phyloP scores from a whole-genome alignment of 1,140 invertebrate genomes.

The Tenebrio molitor region DNA sequence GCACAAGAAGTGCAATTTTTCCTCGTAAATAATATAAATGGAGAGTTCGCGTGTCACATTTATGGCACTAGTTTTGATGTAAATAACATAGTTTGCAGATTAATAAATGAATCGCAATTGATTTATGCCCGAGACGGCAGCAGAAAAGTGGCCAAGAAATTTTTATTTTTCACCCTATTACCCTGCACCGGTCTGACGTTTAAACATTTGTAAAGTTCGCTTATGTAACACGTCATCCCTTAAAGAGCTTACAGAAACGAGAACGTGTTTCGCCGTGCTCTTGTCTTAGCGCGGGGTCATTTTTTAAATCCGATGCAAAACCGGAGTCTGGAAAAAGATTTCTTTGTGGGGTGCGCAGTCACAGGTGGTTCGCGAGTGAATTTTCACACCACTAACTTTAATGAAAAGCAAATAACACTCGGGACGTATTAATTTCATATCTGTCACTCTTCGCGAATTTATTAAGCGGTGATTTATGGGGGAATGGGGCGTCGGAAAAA shows the following conservation, averaged over 20 bases:
- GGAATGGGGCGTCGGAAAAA: background rate
- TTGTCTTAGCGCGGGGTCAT: constrained; percentile 24
- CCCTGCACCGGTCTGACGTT: constrained; percentile 18
- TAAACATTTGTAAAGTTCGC: constrained; percentile 38
- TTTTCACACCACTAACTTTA: constrained; percentile 6
- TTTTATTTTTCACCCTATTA: constrained; percentile 34
- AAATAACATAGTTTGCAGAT: constrained; percentile 31
- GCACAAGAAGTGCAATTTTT: constrained; percentile 23
- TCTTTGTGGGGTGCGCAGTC: background rate
- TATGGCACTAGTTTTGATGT: constrained; percentile 22
- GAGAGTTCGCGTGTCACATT: constrained; percentile 15
- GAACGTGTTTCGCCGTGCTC: constrained; percentile 20
- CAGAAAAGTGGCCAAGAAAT: constrained; percentile 30
- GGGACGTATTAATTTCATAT: constrained; percentile 28
- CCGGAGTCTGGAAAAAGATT: no score
- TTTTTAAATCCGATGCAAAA: constrained; percentile 35
- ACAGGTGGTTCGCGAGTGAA: background rate
- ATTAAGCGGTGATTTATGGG: constrained; percentile 11
- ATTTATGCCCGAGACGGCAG: constrained; percentile 2
- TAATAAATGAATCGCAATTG: constrained; percentile 34
- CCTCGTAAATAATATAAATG: constrained; percentile 30
- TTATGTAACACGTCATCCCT: constrained; percentile 22
- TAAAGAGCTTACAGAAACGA: constrained; percentile 36
- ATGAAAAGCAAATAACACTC: constrained; percentile 11
- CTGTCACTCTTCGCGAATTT: background rate